These are phyloP conservation scores for Cristatella mucedo DNA, from an alignment of 2,888 invertebrate genomes.

Conservation along the genomic window DNA sequence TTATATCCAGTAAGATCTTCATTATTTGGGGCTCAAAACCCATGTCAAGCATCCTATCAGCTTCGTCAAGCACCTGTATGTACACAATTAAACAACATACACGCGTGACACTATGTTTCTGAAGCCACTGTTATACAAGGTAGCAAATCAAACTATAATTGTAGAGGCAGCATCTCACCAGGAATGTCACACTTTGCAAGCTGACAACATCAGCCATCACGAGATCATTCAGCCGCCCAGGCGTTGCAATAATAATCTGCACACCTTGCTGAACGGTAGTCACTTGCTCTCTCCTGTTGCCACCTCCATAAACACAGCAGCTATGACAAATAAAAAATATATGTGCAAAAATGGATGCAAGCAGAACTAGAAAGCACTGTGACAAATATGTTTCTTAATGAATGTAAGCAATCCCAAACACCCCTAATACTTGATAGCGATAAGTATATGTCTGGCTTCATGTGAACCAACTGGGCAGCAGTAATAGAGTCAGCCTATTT, in stretches of 20 bases:
- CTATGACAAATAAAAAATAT: constrained; percentile 14
- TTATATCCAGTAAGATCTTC: constrained; percentile 33
- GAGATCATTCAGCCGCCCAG: constrained; percentile 81
- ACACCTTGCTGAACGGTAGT: constrained; percentile 58
- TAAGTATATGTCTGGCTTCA: too few species aligned
- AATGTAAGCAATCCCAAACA: too few species aligned
- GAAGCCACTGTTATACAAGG: too few species aligned
- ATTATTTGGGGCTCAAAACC: constrained; percentile 48
- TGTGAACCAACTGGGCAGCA: too few species aligned
- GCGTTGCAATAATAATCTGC: constrained; percentile 86
- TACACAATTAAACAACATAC: too few species aligned
- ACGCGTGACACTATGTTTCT: too few species aligned
- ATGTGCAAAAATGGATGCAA: constrained; percentile 2
- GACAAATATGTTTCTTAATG: too few species aligned
- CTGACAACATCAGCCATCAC: constrained; percentile 52
- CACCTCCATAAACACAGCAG: constrained; percentile 81
- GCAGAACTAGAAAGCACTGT: constrained; percentile 11
- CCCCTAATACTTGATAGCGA: too few species aligned
- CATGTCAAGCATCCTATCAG: constrained; percentile 52
- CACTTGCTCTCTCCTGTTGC: constrained; percentile 62
- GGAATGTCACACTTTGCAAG: constrained; percentile 62
- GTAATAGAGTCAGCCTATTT: too few species aligned
- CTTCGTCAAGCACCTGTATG: constrained; percentile 60
- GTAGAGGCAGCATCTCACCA: constrained; percentile 47
- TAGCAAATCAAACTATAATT: too few species aligned